phyloP scores from a whole-genome alignment of 2,888 invertebrate species.

The Diaprepes abbreviatus region DNA sequence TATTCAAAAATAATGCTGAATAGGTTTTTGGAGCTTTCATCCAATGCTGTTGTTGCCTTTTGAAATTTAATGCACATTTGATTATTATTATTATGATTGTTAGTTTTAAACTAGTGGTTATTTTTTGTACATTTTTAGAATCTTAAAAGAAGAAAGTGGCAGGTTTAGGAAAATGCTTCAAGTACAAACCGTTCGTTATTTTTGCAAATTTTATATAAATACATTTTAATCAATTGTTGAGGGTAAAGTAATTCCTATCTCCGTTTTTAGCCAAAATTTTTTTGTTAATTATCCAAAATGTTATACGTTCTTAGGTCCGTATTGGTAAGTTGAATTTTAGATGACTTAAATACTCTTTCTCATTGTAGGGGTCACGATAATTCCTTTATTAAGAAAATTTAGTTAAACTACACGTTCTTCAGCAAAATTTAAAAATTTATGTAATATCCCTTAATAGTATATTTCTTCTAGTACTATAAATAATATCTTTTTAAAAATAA shows the following conservation, averaged over 20 bases:
- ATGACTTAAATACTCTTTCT: slow-evolving; percentile 8
- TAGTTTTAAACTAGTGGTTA: no score
- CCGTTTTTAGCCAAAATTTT: slow-evolving; percentile 44
- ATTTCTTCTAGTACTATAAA: no score
- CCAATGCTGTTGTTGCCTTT: no score
- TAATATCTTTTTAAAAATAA: no score
- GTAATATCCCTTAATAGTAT: no score
- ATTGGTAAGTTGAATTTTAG: slow-evolving; percentile 41
- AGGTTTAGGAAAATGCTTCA: slow-evolving; percentile 74
- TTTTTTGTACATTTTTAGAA: slow-evolving; percentile 13
- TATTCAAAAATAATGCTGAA: no score
- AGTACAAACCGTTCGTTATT: slow-evolving; percentile 81
- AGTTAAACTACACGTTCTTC: no score
- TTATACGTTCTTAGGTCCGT: slow-evolving; percentile 30
- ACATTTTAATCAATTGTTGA: slow-evolving; percentile 67
- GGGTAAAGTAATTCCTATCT: slow-evolving; percentile 59
- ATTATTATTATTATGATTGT: no score
- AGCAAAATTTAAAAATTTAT: no score
- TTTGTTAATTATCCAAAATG: slow-evolving; percentile 37
- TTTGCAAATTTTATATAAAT: slow-evolving; percentile 78
- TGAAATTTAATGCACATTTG: no score
- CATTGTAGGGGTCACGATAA: slow-evolving; percentile 19
- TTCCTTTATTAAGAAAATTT: no score
- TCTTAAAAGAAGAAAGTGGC: slow-evolving; percentile 54
- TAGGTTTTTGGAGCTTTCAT: no score